Evolutionary conservation across 2,797 vertebrate species (phyloP).

Genomic region (Acestrorhynchus altus): DNA sequence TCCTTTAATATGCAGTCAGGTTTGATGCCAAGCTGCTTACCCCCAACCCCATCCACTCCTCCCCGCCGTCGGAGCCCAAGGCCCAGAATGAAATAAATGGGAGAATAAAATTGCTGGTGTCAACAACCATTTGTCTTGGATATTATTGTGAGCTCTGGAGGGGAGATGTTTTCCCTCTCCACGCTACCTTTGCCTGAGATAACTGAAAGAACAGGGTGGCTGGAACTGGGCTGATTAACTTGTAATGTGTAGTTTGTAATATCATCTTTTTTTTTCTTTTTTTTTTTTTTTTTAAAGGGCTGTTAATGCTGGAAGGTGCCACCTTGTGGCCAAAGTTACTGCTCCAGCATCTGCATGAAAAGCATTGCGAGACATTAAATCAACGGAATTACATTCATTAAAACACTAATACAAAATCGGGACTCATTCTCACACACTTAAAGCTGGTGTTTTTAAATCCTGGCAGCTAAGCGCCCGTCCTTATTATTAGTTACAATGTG

Average conservation of each 20-base stretch:
- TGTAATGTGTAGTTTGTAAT: constrained; percentile 43
- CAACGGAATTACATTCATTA: constrained; percentile 20
- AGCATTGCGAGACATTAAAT: constrained; percentile 1
- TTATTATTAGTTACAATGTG: not conserved
- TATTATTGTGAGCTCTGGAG: constrained; percentile 43
- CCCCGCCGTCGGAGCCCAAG: not conserved
- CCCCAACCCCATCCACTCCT: not conserved
- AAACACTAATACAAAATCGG: not conserved
- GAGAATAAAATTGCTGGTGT: constrained; percentile 52
- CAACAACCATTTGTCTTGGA: constrained; percentile 53
- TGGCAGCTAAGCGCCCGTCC: not conserved
- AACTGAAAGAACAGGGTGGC: constrained; percentile 30
- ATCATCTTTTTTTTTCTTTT: constrained; percentile 48
- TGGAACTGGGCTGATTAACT: constrained; percentile 53
- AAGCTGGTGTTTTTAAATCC: not conserved
- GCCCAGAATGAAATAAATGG: constrained; percentile 46
- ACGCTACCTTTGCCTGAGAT: not conserved
- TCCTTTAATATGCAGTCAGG: constrained; percentile 49
- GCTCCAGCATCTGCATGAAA: constrained; percentile 23
- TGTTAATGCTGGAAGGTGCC: constrained; percentile 52
- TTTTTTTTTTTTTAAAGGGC: constrained; percentile 4
- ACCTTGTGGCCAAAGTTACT: constrained; percentile 60
- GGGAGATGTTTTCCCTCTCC: not conserved
- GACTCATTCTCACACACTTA: too few relatives aligned
- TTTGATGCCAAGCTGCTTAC: constrained; percentile 29